Evolutionary conservation across 2,797 vertebrate species (phyloP), one percentile per base, ranked within the genome.

Genomic region (Acanthurus lineatus): DNA sequence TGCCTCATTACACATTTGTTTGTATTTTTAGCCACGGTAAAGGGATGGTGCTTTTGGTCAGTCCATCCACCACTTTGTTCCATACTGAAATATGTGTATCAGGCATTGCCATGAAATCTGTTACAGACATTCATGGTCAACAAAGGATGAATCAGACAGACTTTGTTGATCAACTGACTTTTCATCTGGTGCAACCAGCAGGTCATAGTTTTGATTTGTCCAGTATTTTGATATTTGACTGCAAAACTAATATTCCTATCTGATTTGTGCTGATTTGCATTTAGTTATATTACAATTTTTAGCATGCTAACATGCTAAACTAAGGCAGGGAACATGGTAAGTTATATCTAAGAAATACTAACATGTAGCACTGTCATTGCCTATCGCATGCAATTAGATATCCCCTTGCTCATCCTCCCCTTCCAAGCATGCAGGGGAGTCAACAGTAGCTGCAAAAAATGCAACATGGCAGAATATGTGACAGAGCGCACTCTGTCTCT

Each of bases 271-370:
- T 28, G 35, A 60, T 49, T 17, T 0, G n/a, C 35, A 11, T 66
- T 62, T n/a, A 45, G 4, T 61, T 28, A 47, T 35, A 28, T 32
- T 35, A 17, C 20, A 7, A 0, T 0, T 52, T 9, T 45, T 32
- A 64, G 20, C 66, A 56, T 66, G 35, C 22, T 52, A 59, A 59
- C 9, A 9, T 61, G 5, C 32, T 64, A 47, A 62, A 62, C 25
- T 49, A 19, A 51, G 35, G 52, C 4, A 10, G 15, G 15, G 15
- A 73, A 22, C n/a, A n/a, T 48, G 15, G 51, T 22, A 22, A 38
- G 22, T 32, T 32, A 32, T 32, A 4, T 32, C 28, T 32, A 32
- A 32, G 28, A 32, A 32, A 32, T 32, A 32, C 28, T 32, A 32
- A 32, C 28, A 32, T 32, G 28, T 32, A 32, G 28, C 28, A 32